These are phyloP conservation scores for Agelaius tricolor DNA, from an alignment of 2,113 vertebrate species.

Conservation along the genomic window DNA sequence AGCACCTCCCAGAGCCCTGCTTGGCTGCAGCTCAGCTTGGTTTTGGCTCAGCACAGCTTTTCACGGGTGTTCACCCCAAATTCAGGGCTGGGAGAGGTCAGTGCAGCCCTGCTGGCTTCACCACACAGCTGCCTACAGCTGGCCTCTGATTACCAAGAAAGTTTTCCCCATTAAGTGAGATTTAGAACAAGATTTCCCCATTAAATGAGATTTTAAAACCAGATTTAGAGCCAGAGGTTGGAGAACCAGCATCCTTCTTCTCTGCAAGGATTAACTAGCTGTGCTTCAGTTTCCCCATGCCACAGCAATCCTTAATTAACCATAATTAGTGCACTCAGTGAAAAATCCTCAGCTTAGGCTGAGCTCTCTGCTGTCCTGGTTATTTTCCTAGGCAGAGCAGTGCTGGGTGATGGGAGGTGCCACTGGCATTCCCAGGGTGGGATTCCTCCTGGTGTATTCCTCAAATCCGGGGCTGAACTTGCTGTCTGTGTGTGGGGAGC, in stretches of 20 bases:
- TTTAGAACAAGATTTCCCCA: no score
- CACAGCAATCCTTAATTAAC: not conserved
- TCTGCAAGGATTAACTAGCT: not conserved
- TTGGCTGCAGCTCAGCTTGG: no score
- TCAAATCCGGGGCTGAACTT: not conserved
- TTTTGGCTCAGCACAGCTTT: no score
- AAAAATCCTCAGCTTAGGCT: accelerated
- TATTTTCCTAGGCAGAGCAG: accelerated
- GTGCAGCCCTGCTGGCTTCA: accelerated
- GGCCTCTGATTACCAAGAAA: not conserved
- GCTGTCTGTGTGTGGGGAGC: accelerated
- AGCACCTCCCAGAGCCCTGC: no score
- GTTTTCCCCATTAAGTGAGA: not conserved
- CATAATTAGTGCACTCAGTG: not conserved
- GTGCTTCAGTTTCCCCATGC: not conserved
- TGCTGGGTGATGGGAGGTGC: not conserved
- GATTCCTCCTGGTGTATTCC: not conserved
- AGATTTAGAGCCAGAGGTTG: not conserved
- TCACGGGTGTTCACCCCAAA: no score
- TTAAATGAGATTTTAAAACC: not conserved
- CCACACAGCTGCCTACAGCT: not conserved
- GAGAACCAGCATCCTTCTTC: not conserved
- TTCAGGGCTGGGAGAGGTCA: no score
- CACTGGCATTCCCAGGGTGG: not conserved
- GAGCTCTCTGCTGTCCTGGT: not conserved